These are phyloP conservation scores for Tetheella fluctuosa DNA, from an alignment of 2,888 invertebrate species.

Conservation along the genomic window DNA sequence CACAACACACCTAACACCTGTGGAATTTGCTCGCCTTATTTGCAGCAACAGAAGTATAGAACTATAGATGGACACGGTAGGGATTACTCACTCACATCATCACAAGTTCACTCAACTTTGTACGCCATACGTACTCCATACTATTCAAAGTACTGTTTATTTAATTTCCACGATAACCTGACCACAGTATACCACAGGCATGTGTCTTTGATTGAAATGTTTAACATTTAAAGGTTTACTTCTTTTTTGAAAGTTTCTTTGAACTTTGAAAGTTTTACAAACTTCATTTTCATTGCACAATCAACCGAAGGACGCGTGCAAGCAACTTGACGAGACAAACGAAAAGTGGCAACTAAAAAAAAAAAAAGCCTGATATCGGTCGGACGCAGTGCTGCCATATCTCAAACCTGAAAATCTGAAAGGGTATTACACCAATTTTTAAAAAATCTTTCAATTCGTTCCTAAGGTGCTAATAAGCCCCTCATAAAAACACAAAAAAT, in stretches of 20 bases:
- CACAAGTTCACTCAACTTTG: slow-evolving; percentile 80
- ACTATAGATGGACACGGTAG: slow-evolving; percentile 41
- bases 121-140: slow-evolving; percentile 45
- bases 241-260: slow-evolving; percentile 48
- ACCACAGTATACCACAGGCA: background rate
- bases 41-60: slow-evolving; percentile 49
- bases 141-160: slow-evolving; percentile 18
- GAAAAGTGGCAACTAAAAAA: too few relatives aligned
- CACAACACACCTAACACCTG: slow-evolving; percentile 80
- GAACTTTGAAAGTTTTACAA: slow-evolving; percentile 65
- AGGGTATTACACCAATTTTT: too few relatives aligned
- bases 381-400: too few relatives aligned
- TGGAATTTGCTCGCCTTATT: slow-evolving; percentile 67
- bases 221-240: slow-evolving; percentile 7
- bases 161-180: slow-evolving; percentile 13
- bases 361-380: background rate
- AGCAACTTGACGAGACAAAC: slow-evolving; percentile 10
- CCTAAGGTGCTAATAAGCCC: too few relatives aligned
- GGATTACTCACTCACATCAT: slow-evolving; percentile 40
- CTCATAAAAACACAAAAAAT: too few relatives aligned
- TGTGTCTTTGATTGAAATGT: background rate
- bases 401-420: background rate
- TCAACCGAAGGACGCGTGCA: slow-evolving; percentile 33
- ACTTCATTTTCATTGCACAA: slow-evolving; percentile 63
- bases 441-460: too few relatives aligned